Evolutionary conservation across 2,113 vertebrate species (phyloP).

Genomic region (Hiodon alosoides): DNA sequence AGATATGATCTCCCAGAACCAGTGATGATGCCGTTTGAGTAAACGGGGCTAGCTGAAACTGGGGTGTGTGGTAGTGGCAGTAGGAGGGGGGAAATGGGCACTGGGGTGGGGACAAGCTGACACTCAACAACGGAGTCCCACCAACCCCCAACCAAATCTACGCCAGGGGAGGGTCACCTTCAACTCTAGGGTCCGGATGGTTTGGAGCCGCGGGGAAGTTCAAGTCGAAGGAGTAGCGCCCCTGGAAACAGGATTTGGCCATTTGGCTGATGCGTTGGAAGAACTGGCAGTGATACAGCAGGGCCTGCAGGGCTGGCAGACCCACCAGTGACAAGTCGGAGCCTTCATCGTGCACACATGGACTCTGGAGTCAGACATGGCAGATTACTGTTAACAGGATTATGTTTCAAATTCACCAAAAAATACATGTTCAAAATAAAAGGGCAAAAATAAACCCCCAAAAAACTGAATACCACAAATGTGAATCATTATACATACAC

Average conservation of each 20-base stretch:
- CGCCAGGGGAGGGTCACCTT: constrained; percentile 29
- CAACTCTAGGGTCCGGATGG: constrained; percentile 3
- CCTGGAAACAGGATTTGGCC: constrained; percentile 71
- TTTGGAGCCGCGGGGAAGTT: constrained; percentile 38
- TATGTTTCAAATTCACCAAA: not conserved
- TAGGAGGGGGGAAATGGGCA: too few relatives aligned
- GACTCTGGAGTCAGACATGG: constrained; percentile 65
- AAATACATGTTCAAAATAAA: constrained; percentile 16
- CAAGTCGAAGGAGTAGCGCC: constrained; percentile 66
- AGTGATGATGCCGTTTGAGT: not conserved
- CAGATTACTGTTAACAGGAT: not conserved
- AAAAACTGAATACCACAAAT: not conserved
- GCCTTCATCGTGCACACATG: constrained; percentile 85
- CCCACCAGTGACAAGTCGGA: constrained; percentile 78
- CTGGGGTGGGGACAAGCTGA: too few relatives aligned
- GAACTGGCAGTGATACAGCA: constrained; percentile 82
- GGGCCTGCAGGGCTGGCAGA: constrained; percentile 78
- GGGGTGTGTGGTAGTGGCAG: not conserved
- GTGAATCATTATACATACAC: not conserved
- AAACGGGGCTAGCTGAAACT: not conserved
- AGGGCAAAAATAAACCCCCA: constrained; percentile 1
- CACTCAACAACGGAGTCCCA: too few relatives aligned
- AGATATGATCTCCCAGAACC: not conserved
- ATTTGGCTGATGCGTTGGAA: constrained; percentile 77
- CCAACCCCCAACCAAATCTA: too few relatives aligned